Base-by-base conservation (phyloP, 2,113 vertebrate species). In the Sinocyclocheilus anshuiensis region DNA sequence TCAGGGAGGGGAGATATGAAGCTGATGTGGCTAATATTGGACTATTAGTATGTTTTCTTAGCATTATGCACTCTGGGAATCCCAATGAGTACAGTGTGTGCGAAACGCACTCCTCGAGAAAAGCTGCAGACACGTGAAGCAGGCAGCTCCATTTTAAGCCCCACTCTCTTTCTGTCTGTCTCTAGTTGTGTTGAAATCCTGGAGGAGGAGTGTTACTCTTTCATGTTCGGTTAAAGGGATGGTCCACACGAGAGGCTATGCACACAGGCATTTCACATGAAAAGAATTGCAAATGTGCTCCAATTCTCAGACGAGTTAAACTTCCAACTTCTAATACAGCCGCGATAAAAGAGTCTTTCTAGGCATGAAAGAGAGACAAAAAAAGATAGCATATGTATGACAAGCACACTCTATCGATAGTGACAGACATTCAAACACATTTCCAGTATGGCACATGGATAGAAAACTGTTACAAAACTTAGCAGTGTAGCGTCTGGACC, bases 161-260 rank as follows among this genome's bases (percentile, higher is more conserved):
- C n/a, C 57, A 1, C 9, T 48, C 39, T 36, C 16, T 1, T 36
- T 72, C 81, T 53, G 81, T 36, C 65, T 45, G 77, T 63, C 75
- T 84, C 36, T 45, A 50, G n/a, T 71, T 36, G 55, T 75, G 84
- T 83, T 76, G 65, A 86, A 86, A 84, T 88, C 81, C 80, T 84
- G 65, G 33, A 75, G 77, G 84, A 86, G 81, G 53, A 89, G 69
- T 75, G 77, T 29, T 82, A 13, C 67, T 86, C 87, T 89, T 88
- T 86, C 72, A 86, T 88, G 81, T 86, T 84, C 72, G 79, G 55
- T 85, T 83, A 81, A 84, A 50, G 59, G 84, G 86, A 89, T 87
- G 71, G 86, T 86, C 81, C 53, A 67, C 33, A 65, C 13, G 84
- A 84, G 84, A 84, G 75, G 50, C 74, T 80, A 71, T 65, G 83